Evolutionary conservation across 2,113 vertebrate species (phyloP), one percentile per base, ranked within the genome.

Genomic region (Tetraodon nigroviridis): DNA sequence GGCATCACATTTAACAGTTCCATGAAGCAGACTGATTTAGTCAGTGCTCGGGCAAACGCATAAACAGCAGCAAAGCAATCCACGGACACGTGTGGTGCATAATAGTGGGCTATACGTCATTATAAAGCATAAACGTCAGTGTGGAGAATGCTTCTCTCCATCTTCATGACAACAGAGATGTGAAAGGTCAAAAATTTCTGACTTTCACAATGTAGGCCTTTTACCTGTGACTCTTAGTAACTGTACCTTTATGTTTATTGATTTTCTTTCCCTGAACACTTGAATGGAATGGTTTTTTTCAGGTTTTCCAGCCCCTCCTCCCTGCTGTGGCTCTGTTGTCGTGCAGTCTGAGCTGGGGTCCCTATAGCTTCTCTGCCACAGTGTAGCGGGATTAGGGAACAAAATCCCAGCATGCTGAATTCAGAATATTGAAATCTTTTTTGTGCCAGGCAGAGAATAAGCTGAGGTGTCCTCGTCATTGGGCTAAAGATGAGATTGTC

Each of bases 401-500:
- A 55, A 73, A 83, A 81, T 80, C 82, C 74, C 64, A 49, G 50
- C 72, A 47, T 64, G 81, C 75, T 65, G 78, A 74, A 64, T 67
- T 49, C 32, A 78, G 64, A 84, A 79, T 82, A 83, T 80, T 83
- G 67, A 78, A 75, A 84, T 80, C 75, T 82, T 71, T 75, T 80
- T 67, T 21, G 53, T 62, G 61, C 64, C 71, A 81, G 84, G 79
- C 78, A 56, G 67, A 41, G 61, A 63, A 76, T 71, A 74, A 82
- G 77, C 72, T 48, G 66, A 81, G 79, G 81, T 85, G 76, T 67
- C 64, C 55, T 60, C 50, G 75, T 73, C 76, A 64, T 72, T 53
- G 40, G 61, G 76, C 71, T 75, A 68, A 82, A 80, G 78, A 87
- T 56, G 75, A 74, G 76, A 83, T 83, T 84, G 75, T 80, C 73